Percentiles rank a stretch among this genome's conserved stretches.
Evolutionary conservation across 2,797 vertebrate genomes (phyloP).

Genomic region (Sebastes trivittatus): DNA sequence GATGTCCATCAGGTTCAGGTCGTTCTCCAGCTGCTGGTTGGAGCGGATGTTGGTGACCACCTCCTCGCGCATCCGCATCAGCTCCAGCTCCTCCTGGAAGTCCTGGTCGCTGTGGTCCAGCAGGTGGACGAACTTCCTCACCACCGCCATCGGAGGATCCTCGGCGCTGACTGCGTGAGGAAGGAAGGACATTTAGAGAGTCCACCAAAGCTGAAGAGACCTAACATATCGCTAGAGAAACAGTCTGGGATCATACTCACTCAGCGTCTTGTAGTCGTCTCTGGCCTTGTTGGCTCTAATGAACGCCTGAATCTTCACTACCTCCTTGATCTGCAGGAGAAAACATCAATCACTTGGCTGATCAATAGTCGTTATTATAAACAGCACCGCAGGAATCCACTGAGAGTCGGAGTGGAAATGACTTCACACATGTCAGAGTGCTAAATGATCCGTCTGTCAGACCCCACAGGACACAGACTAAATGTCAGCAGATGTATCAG

Average conservation of each 20-base stretch:
- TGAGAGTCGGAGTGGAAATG: constrained; percentile 9
- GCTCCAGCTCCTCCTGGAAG: constrained; percentile 96
- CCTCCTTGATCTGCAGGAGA: constrained; percentile 88
- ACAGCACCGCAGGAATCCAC: constrained; percentile 2
- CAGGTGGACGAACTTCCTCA: constrained; percentile 97
- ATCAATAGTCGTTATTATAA: constrained; percentile 39
- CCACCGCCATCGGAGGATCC: constrained; percentile 94
- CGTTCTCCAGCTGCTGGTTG: constrained; percentile 97
- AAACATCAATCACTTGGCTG: constrained; percentile 21
- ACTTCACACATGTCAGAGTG: constrained; percentile 20
- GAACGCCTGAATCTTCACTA: constrained; percentile 98
- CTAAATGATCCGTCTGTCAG: constrained; percentile 32
- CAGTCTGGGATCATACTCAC: constrained; percentile 80
- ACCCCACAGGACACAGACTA: background rate
- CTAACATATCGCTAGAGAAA: background rate
- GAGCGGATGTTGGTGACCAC: constrained; percentile 97
- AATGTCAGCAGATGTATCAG: constrained; percentile 24
- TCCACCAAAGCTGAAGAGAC: background rate
- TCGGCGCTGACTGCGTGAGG: constrained; percentile 86
- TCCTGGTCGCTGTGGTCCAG: constrained; percentile 98
- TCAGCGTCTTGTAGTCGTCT: constrained; percentile 98
- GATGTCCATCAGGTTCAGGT: constrained; percentile 99
- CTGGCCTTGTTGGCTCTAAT: constrained; percentile 98
- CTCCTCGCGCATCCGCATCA: constrained; percentile 95
- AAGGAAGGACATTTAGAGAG: background rate